phyloP scores from a whole-genome alignment of 2,888 invertebrate species.

The Anarsia innoxiella region DNA sequence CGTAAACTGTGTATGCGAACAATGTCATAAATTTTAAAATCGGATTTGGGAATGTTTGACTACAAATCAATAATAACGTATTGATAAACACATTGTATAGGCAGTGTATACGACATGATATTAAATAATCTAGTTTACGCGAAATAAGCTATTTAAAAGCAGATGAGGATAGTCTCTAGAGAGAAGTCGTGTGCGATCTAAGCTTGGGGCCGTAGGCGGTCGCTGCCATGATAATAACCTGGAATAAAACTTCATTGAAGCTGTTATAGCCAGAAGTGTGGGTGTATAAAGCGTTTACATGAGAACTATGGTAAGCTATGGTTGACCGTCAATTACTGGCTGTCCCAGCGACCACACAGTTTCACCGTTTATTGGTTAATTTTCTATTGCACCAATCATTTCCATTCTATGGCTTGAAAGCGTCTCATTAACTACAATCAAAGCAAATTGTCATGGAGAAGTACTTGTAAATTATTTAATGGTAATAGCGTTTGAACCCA shows the following conservation, averaged over 20 bases:
- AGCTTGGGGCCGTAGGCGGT: slow-evolving; percentile 1
- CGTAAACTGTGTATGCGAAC: too few species aligned
- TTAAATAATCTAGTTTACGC: too few species aligned
- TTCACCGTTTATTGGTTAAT: slow-evolving; percentile 24
- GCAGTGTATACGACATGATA: too few species aligned
- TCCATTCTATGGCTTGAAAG: slow-evolving; percentile 3
- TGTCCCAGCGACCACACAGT: slow-evolving; percentile 21
- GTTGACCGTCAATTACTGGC: slow-evolving; percentile 19
- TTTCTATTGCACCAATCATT: slow-evolving; percentile 7
- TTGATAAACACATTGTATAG: too few species aligned
- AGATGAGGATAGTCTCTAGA: too few species aligned
- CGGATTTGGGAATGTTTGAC: too few species aligned
- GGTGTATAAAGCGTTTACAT: slow-evolving; percentile 9
- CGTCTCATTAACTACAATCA: slow-evolving; percentile 12
- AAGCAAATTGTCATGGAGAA: slow-evolving; percentile 6
- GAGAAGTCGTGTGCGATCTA: too few species aligned
- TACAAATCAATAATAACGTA: too few species aligned
- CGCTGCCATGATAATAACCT: slow-evolving; percentile 3
- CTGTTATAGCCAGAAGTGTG: slow-evolving; percentile 10
- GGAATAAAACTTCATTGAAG: slow-evolving; percentile 12
- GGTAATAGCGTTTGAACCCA: too few species aligned
- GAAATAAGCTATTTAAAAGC: too few species aligned
- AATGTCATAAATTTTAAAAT: too few species aligned
- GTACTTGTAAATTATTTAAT: background rate
- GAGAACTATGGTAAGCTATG: slow-evolving; percentile 13